These are phyloP conservation scores for Vombatus ursinus DNA, from an alignment of 2,113 vertebrate genomes.

Conservation along the genomic window DNA sequence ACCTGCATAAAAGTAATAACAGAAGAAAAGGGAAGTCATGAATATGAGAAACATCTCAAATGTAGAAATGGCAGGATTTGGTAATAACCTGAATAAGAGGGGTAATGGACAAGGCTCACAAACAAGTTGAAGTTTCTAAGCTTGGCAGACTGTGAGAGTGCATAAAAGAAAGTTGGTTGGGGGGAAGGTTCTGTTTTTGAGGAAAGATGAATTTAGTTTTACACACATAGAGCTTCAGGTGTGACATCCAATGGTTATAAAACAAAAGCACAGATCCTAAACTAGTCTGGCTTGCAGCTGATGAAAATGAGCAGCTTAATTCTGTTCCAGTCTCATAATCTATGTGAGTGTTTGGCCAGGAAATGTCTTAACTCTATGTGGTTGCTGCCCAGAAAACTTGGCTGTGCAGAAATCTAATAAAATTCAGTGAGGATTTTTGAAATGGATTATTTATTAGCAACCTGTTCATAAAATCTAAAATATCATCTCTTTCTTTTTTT, in stretches of 20 bases:
- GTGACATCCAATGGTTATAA: not conserved
- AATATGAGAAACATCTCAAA: not conserved
- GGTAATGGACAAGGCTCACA: not conserved
- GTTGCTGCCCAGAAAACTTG: not conserved
- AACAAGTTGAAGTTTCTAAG: not conserved
- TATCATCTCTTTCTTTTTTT: not conserved
- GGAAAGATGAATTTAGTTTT: not conserved
- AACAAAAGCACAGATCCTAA: not conserved
- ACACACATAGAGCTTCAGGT: not conserved
- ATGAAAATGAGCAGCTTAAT: not conserved
- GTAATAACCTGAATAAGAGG: not conserved
- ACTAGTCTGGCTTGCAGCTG: not conserved
- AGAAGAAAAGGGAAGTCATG: not conserved
- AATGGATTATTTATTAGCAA: not conserved
- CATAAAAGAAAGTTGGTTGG: not conserved
- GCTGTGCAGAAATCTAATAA: not conserved
- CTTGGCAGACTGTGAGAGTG: not conserved
- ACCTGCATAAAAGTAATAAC: not conserved
- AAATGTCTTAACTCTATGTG: not conserved
- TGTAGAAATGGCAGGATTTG: not conserved
- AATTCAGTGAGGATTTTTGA: not conserved
- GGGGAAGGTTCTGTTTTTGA: not conserved
- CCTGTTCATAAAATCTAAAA: not conserved
- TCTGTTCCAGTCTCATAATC: not conserved
- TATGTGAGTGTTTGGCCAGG: not conserved